Conservation (phyloP, 2,797 vertebrate species). For the Falco columbarius region DNA sequence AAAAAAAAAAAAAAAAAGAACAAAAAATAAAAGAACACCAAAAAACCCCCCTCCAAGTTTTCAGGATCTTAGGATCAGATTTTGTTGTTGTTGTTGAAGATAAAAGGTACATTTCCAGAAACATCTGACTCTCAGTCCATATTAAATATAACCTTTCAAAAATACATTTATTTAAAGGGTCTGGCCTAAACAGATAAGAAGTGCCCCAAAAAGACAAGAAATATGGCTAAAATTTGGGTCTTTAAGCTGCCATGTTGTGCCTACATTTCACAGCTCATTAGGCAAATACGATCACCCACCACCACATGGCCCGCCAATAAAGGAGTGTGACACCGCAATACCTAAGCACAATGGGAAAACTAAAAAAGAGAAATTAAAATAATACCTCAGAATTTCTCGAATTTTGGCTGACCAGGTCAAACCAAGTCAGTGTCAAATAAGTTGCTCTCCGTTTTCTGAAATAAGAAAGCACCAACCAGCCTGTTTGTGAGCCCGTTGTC, state of each 20-base stretch:
- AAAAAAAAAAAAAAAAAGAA: background rate
- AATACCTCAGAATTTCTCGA: background rate
- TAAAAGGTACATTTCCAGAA: conserved; percentile 31
- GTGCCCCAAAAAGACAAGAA: background rate
- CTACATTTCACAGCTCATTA: conserved; percentile 44
- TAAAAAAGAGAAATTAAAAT: background rate
- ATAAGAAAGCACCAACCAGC: background rate
- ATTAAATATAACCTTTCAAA: conserved; percentile 14
- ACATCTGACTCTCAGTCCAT: background rate
- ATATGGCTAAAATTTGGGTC: conserved; percentile 9
- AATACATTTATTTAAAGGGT: conserved; percentile 16
- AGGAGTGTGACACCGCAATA: background rate
- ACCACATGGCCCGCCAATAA: background rate
- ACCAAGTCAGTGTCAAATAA: background rate
- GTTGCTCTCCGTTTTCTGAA: background rate
- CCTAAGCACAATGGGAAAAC: background rate
- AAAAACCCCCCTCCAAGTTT: background rate
- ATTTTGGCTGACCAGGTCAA: conserved; percentile 20
- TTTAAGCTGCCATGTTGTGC: conserved; percentile 1
- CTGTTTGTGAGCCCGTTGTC: background rate
- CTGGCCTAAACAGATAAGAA: conserved; percentile 36
- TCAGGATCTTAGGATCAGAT: background rate
- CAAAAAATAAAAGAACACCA: background rate
- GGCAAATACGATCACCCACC: background rate
- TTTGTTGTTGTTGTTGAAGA: background rate